A percentile compares a stretch with the other conserved stretches of the same genome.
Evolutionary conservation across 1,140 invertebrate genomes (phyloP).

Genomic region (Andricus grossulariae): DNA sequence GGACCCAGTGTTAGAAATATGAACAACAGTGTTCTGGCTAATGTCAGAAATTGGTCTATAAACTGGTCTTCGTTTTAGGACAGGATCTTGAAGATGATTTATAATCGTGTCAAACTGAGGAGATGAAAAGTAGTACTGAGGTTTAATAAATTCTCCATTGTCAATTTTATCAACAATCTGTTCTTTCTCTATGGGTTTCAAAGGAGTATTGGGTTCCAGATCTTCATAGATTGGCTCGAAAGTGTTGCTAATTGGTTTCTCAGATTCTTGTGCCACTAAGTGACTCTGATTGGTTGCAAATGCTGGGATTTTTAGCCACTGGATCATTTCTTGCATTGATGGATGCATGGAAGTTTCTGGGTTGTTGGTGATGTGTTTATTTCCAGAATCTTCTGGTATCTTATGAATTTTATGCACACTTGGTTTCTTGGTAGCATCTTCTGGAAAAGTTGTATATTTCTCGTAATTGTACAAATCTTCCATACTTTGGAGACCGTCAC

Average conservation of each 20-base stretch:
- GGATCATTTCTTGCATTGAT: constrained; percentile 54
- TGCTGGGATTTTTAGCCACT: constrained; percentile 65
- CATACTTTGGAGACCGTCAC: constrained; percentile 50
- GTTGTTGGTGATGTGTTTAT: constrained; percentile 31
- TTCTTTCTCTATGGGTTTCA: constrained; percentile 23
- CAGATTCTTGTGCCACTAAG: constrained; percentile 27
- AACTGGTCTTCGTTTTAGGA: background rate
- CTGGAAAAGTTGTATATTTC: constrained; percentile 62
- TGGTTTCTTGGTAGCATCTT: constrained; percentile 29
- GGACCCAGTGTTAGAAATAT: constrained; percentile 63
- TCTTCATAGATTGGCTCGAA: constrained; percentile 55
- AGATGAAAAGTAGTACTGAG: constrained; percentile 11
- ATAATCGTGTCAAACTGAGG: background rate
- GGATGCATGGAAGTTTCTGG: constrained; percentile 40
- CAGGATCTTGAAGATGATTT: constrained; percentile 12
- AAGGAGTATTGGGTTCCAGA: constrained; percentile 56
- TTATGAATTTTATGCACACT: background rate
- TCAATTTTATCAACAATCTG: background rate
- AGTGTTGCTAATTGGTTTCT: constrained; percentile 39
- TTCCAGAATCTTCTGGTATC: background rate
- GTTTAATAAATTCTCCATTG: background rate
- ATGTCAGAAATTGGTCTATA: constrained; percentile 57
- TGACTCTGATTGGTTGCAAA: constrained; percentile 50
- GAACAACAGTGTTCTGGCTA: constrained; percentile 67
- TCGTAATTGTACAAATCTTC: constrained; percentile 68